Base-by-base conservation (phyloP, 2,797 vertebrate genomes). In the Ambastaia sidthimunki region DNA sequence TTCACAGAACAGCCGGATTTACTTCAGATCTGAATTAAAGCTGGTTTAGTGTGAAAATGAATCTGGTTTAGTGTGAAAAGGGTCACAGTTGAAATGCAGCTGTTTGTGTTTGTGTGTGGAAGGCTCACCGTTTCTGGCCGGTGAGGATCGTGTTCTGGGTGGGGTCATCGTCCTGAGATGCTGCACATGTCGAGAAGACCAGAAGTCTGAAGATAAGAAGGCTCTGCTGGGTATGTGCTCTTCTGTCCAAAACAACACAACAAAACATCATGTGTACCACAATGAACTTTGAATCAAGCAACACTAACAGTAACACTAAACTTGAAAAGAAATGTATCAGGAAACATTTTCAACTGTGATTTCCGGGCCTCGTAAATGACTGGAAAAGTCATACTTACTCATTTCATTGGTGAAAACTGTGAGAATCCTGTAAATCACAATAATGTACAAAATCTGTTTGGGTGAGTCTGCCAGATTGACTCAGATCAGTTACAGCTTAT, bases 121-220 rank as follows among this genome's bases (percentile, higher is more conserved):
- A 99, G 98, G 97, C 87, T 99, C 97, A 78, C 97, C 97, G 84
- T 98, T 99, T 85, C 92, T 99, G 81, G 95, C 96, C 89, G 94
- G 90, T 76, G 98, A 99, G 88, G 97, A 99, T 71, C 96, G 96
- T 18, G 96, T 98, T n/a, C 92, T 99, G 0, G 98, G 98, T 48
- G 98, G 98, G 69, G 97, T 99, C 74, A 99, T 99, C 44, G 96
- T 99, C 82, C 92, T 99, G 86, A 95, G 96, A 67, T 96, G 95
- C 82, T 97, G 97, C 91, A 92, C 92, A 85, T 97, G 95, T 90
- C 94, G 93, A 87, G 95, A 98, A 74, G 83, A 93, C 63, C 94
- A 93, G 83, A 92, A 95, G 15, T 91, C 96, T 78, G 93, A 92
- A 74, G 93, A 95, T 89, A 95, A 97, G 89, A 95, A 96, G 90